Percentiles rank a stretch among this genome's conserved stretches.
phyloP scores from a whole-genome alignment of 2,113 vertebrate genomes.

The Aythya baeri region DNA sequence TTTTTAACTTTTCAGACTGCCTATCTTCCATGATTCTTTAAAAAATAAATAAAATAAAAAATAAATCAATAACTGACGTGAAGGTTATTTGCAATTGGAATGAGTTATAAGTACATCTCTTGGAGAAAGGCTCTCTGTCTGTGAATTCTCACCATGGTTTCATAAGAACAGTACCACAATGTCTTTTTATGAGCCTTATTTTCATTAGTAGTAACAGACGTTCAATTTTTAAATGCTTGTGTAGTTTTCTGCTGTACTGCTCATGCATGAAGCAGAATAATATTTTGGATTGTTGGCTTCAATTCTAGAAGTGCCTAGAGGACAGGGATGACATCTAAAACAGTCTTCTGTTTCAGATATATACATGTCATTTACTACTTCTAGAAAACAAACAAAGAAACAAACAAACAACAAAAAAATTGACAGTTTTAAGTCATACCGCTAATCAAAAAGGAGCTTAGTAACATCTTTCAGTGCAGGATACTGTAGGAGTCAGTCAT shows the following conservation, averaged over 20 bases:
- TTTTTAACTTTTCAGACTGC: not conserved
- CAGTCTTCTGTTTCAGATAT: not conserved
- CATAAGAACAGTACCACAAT: not conserved
- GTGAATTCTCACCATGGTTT: not conserved
- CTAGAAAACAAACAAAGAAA: not conserved
- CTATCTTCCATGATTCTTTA: not conserved
- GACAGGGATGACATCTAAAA: not conserved
- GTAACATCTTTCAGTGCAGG: not conserved
- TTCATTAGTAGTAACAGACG: not conserved
- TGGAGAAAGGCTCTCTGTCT: conserved; percentile 23
- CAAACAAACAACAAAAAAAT: not conserved
- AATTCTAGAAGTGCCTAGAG: not conserved
- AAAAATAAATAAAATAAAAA: not conserved
- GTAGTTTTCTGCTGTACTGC: not conserved
- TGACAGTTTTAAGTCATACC: not conserved
- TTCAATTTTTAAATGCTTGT: not conserved
- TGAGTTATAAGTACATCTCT: conserved; percentile 25
- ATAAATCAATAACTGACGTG: not conserved
- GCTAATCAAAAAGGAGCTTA: not conserved
- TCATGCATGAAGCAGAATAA: not conserved
- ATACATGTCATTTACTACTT: not conserved
- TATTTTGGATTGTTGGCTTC: not conserved
- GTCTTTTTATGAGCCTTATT: not conserved
- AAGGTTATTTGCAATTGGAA: conserved; percentile 34
- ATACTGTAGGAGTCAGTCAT: not conserved